Evolutionary conservation across 2,888 invertebrate genomes (phyloP).

Genomic region (Drosophila subquinaria): DNA sequence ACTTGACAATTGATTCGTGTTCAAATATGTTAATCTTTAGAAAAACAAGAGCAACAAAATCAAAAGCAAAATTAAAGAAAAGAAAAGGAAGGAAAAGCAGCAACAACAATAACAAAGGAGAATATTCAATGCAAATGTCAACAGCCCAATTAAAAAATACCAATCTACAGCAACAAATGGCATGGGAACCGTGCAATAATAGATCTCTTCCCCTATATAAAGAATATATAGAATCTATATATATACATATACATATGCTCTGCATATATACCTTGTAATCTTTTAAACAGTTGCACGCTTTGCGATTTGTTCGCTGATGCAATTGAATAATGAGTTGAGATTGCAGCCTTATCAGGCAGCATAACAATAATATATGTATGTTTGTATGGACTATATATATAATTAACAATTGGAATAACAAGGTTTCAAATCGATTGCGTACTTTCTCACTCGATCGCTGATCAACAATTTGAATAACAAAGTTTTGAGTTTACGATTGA

Average conservation of each 20-base stretch:
- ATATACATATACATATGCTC: slow-evolving; percentile 1
- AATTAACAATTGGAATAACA: slow-evolving; percentile 19
- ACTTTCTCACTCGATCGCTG: slow-evolving; percentile 11
- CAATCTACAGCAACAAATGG: slow-evolving; percentile 18
- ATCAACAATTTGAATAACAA: slow-evolving; percentile 21
- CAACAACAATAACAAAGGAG: slow-evolving; percentile 6
- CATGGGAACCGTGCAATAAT: slow-evolving; percentile 8
- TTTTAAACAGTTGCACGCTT: slow-evolving; percentile 17
- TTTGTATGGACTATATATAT: not conserved
- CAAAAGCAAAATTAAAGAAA: not conserved
- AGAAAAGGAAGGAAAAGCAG: not conserved
- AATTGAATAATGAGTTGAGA: slow-evolving; percentile 32
- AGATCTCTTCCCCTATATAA: not conserved
- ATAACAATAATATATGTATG: not conserved
- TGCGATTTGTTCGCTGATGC: slow-evolving; percentile 2
- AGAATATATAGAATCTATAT: slow-evolving; percentile 1
- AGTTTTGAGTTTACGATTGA: slow-evolving; percentile 3
- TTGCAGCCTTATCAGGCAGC: slow-evolving; percentile 21
- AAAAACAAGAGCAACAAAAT: slow-evolving; percentile 2
- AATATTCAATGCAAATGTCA: slow-evolving; percentile 52
- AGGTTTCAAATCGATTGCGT: slow-evolving; percentile 32
- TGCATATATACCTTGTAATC: slow-evolving; percentile 19
- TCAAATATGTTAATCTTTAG: slow-evolving; percentile 9
- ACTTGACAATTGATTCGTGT: slow-evolving; percentile 12
- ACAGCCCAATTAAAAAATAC: slow-evolving; percentile 62